Base-by-base conservation (phyloP, 2,888 invertebrate species). In the Diarsia dahlii region DNA sequence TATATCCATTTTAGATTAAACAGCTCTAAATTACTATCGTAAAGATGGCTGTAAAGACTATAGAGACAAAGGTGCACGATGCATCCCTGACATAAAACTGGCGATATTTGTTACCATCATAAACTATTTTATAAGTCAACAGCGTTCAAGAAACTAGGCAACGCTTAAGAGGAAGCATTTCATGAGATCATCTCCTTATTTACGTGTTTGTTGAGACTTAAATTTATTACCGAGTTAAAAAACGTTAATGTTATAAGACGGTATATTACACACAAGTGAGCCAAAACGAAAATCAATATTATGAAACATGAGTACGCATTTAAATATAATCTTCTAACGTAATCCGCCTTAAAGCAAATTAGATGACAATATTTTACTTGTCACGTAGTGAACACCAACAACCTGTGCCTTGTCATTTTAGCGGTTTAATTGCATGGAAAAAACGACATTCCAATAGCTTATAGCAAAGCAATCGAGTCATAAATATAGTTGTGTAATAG, bases 401-500 rank as follows among this genome's bases (percentile, higher is more conserved):
- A 71, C 77, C 62, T 39, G 39, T 39, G 39, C 39, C 39, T 39
- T 76, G 83, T 84, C 85, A 85, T 84, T 82, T 87, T 80, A 87
- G 81, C 66, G 56, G 82, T 90, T 90, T 90, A 91, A 91, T 90
- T 90, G 89, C 90, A 87, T 86, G 85, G 87, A 90, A 93, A 91
- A 93, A 92, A 87, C 88, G 60, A 77, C 89, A 92, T 92, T 91
- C 91, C 89, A 80, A 81, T 76, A 84, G 89, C 87, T 89, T 89
- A 89, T 85, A 84, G 88, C 89, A 85, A 89, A 87, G 90, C 90
- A 89, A 90, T 90, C 86, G 82, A 81, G 83, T 80, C 84, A 91
- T 92, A 91, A 92, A 92, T 91, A 90, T 88, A 80, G 89, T 93
- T 93, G 90, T 91, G 93, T 92, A 95, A 94, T 93, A 92, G 91